These are phyloP conservation scores for Onychomys arenicola DNA, from an alignment of 2,797 vertebrate genomes.

Conservation along the genomic window DNA sequence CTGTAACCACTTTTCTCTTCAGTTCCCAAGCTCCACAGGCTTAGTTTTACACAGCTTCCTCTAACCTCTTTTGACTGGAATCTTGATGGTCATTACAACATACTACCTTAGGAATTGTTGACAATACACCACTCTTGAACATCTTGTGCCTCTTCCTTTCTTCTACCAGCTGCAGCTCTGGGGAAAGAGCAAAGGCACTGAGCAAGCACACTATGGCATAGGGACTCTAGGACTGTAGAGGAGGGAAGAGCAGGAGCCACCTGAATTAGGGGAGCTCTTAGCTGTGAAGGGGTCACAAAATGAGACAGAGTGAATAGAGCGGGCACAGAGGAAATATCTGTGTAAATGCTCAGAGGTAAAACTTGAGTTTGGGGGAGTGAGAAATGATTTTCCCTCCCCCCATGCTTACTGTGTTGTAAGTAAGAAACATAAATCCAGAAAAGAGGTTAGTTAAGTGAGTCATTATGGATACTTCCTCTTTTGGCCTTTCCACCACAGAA, in stretches of 20 bases:
- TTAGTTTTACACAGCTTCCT: constrained; percentile 8
- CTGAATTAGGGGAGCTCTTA: background rate
- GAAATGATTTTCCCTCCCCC: background rate
- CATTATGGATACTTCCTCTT: background rate
- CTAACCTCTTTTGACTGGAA: constrained; percentile 55
- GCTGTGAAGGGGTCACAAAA: background rate
- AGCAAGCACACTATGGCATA: background rate
- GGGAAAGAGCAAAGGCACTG: background rate
- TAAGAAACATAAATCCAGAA: constrained; percentile 50
- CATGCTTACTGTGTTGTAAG: background rate
- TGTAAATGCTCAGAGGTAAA: constrained; percentile 43
- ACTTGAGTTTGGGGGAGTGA: background rate
- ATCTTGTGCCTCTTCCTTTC: background rate
- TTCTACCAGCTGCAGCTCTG: background rate
- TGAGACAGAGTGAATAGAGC: background rate
- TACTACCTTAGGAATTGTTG: constrained; percentile 1
- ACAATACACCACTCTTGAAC: background rate
- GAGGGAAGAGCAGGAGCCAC: background rate
- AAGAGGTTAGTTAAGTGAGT: background rate
- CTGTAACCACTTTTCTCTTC: background rate
- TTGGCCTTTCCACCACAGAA: constrained; percentile 43
- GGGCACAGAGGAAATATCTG: constrained; percentile 21
- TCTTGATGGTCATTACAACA: background rate
- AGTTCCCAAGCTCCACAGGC: background rate
- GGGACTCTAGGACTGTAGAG: background rate